Conservation (phyloP, 2,888 invertebrate genomes). For the Operophtera brumata region DNA sequence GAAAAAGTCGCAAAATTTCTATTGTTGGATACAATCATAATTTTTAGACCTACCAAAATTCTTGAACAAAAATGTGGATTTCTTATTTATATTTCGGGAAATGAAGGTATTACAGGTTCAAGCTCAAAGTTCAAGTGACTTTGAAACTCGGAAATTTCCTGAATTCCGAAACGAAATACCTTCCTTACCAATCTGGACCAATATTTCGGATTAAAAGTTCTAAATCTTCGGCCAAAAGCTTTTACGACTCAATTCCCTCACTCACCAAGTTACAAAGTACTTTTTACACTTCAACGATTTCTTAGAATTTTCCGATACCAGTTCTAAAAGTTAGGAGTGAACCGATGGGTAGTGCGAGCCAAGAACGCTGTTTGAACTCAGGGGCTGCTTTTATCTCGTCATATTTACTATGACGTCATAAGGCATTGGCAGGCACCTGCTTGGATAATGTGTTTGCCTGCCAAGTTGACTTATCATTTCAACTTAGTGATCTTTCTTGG, state of each 20-base stretch:
- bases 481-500: background rate
- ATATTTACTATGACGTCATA: background rate
- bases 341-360: background rate
- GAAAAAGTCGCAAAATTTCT: too few relatives aligned
- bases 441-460: background rate
- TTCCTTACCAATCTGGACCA: background rate
- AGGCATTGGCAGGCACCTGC: background rate
- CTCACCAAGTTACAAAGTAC: constrained; percentile 24
- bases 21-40: too few relatives aligned
- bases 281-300: constrained; percentile 26
- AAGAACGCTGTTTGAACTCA: background rate
- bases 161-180: background rate
- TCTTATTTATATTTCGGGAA: background rate
- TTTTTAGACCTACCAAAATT: background rate
- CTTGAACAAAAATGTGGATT: background rate
- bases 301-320: constrained; percentile 24
- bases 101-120: background rate
- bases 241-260: constrained; percentile 22
- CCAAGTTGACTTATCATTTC: background rate
- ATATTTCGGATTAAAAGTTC: constrained; percentile 9
- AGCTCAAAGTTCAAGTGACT: background rate
- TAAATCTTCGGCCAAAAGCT: constrained; percentile 19
- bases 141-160: background rate
- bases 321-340: constrained; percentile 9
- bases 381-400: background rate